Percentiles rank a stretch among this genome's conserved stretches.
These are phyloP conservation scores for Notolabrus celidotus DNA, from an alignment of 2,797 vertebrate species.

Conservation along the genomic window DNA sequence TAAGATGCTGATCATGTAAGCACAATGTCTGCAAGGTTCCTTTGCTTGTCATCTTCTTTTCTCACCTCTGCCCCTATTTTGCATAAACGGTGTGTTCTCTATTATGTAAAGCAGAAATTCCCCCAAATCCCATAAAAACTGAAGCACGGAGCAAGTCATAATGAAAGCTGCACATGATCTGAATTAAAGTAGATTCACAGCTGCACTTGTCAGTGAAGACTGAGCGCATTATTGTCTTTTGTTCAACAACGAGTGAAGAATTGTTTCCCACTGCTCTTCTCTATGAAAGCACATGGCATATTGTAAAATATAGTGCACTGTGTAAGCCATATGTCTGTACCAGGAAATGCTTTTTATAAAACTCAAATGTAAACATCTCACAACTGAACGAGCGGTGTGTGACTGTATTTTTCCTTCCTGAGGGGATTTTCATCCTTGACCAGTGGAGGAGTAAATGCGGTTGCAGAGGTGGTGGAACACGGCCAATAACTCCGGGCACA, in stretches of 20 bases:
- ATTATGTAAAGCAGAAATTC: neutral
- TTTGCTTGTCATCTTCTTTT: neutral
- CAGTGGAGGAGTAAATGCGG: conserved; percentile 65
- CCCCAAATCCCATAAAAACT: conserved; percentile 7
- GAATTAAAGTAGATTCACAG: neutral
- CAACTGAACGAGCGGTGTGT: conserved; percentile 22
- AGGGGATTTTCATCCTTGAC: conserved; percentile 67
- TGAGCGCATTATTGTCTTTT: neutral
- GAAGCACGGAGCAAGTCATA: neutral
- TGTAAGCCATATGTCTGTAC: neutral
- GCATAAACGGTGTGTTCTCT: neutral
- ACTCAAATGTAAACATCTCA: conserved; percentile 36
- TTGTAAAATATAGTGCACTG: conserved; percentile 2
- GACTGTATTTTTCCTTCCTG: conserved; percentile 53
- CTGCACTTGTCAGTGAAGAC: neutral
- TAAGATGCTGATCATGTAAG: conserved; percentile 15
- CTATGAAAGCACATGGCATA: neutral
- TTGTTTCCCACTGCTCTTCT: neutral
- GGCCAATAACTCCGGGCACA: conserved; percentile 60
- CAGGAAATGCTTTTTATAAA: conserved; percentile 45
- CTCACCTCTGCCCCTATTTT: neutral
- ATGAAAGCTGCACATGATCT: neutral
- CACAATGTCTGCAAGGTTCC: neutral
- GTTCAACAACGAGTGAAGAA: conserved; percentile 1
- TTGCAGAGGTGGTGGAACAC: conserved; percentile 62